Evolutionary conservation across 2,113 vertebrate species (phyloP).

Genomic region (Crotalus viridis): DNA sequence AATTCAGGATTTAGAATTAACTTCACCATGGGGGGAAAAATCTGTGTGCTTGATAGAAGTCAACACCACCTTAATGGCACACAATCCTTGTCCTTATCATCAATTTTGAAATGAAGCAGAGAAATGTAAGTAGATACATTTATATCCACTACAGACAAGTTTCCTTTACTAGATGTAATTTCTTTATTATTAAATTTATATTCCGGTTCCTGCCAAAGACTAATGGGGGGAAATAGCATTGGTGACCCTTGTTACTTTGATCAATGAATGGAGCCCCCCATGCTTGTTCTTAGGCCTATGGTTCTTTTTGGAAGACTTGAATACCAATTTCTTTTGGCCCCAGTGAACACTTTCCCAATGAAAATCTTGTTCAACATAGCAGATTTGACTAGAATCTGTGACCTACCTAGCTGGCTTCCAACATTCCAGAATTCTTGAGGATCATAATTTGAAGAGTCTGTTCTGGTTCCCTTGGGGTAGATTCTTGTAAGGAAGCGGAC

Average conservation of each 20-base stretch:
- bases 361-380: not conserved
- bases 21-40: not conserved
- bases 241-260: not conserved
- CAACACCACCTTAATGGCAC: not conserved
- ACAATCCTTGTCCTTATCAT: too few relatives aligned
- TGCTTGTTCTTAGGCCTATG: not conserved
- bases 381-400: not conserved
- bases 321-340: not conserved
- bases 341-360: not conserved
- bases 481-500: conserved; percentile 82
- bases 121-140: not conserved
- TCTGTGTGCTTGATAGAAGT: not conserved
- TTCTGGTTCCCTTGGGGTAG: conserved; percentile 79
- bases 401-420: conserved; percentile 85
- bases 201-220: not conserved
- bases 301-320: not conserved
- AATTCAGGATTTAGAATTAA: not conserved
- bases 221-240: not conserved
- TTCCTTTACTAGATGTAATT: not conserved
- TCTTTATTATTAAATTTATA: not conserved
- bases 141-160: not conserved
- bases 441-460: conserved; percentile 82
- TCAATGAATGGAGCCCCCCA: not conserved
- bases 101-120: not conserved
- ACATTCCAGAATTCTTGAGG: conserved; percentile 90